phyloP scores from a whole-genome alignment of 2,888 invertebrate species.

The Drosophila trichaetosa region DNA sequence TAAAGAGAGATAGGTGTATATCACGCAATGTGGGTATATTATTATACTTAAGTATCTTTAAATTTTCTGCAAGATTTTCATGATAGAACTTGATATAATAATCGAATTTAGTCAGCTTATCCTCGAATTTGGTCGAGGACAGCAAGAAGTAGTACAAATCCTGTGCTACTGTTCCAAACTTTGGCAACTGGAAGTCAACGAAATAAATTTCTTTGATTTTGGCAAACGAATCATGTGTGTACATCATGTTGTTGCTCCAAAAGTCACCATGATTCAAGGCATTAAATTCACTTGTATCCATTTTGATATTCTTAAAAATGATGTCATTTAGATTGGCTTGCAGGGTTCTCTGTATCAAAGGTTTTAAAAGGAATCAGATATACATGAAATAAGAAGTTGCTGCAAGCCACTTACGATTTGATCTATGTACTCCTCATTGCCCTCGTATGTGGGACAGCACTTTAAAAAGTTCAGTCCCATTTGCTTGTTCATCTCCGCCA shows the following conservation, averaged over 20 bases:
- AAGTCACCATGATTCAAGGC: conserved; percentile 77
- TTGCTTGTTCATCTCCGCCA: conserved; percentile 32
- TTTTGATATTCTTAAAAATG: conserved; percentile 29
- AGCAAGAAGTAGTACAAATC: conserved; percentile 81
- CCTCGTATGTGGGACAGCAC: conserved; percentile 47
- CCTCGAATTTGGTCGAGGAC: conserved; percentile 76
- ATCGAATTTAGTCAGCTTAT: conserved; percentile 80
- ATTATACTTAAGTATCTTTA: conserved; percentile 73
- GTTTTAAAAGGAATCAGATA: not conserved
- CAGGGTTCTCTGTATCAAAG: conserved; percentile 42
- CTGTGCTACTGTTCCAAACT: conserved; percentile 73
- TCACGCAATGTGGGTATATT: conserved; percentile 76
- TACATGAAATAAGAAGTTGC: not conserved
- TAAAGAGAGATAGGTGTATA: conserved; percentile 69
- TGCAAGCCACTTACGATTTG: conserved; percentile 58
- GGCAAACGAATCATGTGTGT: conserved; percentile 66
- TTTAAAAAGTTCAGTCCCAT: conserved; percentile 33
- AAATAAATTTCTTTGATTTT: conserved; percentile 71
- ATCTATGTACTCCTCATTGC: conserved; percentile 53
- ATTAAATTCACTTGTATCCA: conserved; percentile 69
- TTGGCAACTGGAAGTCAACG: conserved; percentile 79
- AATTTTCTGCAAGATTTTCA: conserved; percentile 69
- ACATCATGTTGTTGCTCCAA: conserved; percentile 82
- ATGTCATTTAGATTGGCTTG: conserved; percentile 46
- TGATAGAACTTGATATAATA: conserved; percentile 80